Evolutionary conservation across 2,113 vertebrate species (phyloP).

Genomic region (Cyprinodon tularosa): DNA sequence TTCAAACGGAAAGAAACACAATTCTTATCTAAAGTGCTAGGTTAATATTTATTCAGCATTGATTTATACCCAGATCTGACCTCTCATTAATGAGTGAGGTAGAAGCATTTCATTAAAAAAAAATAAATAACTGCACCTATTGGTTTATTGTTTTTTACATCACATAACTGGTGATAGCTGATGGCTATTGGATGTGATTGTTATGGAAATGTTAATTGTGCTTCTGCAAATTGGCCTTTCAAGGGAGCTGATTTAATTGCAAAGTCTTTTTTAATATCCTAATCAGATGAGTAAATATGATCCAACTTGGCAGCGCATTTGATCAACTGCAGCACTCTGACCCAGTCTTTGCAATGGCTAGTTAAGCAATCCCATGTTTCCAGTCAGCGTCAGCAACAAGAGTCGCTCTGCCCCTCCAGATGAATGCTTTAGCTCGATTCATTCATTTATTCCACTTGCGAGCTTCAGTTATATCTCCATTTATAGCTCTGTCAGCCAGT

Average conservation of each 20-base stretch:
- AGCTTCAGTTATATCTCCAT: slow-evolving; percentile 20
- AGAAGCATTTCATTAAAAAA: neutral
- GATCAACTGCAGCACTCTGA: slow-evolving; percentile 4
- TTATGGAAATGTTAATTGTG: slow-evolving; percentile 3
- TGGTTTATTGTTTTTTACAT: neutral
- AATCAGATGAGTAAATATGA: neutral
- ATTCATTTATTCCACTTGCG: slow-evolving; percentile 47
- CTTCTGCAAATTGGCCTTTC: slow-evolving; percentile 13
- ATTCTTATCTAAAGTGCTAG: no score
- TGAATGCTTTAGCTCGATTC: slow-evolving; percentile 40
- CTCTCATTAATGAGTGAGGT: neutral
- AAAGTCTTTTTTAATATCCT: neutral
- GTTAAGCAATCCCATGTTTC: slow-evolving; percentile 25
- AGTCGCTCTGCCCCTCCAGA: slow-evolving; percentile 25
- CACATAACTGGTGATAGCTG: neutral
- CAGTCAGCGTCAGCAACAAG: slow-evolving; percentile 6
- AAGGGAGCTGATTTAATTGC: neutral
- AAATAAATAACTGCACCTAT: neutral
- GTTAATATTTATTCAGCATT: no score
- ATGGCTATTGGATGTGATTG: neutral
- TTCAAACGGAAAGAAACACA: no score
- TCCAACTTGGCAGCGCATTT: slow-evolving; percentile 8
- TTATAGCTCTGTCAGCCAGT: slow-evolving; percentile 30
- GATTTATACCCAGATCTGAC: no score
- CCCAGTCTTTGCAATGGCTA: slow-evolving; percentile 11